Evolutionary conservation across 2,888 invertebrate genomes (phyloP).

Genomic region (Drosophila nigricruria): DNA sequence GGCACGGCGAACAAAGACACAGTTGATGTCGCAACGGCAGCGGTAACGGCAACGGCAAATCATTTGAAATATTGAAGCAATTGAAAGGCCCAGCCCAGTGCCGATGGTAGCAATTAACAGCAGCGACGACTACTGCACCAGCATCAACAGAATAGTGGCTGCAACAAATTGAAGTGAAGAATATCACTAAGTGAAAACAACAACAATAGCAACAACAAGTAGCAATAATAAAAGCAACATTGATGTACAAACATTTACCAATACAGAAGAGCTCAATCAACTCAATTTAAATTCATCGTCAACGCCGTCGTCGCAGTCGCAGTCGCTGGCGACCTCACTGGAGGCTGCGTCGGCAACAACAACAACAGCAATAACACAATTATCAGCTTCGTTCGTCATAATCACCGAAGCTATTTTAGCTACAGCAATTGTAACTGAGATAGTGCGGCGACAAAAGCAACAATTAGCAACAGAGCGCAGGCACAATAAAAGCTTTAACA

Average conservation of each 20-base stretch:
- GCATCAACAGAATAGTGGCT: conserved; percentile 35
- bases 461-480: conserved; percentile 29
- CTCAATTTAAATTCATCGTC: conserved; percentile 78
- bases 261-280: conserved; percentile 80
- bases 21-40: conserved; percentile 59
- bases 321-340: conserved; percentile 56
- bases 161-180: conserved; percentile 70
- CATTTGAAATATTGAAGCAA: conserved; percentile 73
- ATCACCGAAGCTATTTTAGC: conserved; percentile 30
- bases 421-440: conserved; percentile 50
- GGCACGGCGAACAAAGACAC: conserved; percentile 43
- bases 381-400: conserved; percentile 6
- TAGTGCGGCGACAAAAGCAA: conserved; percentile 48
- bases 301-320: conserved; percentile 34
- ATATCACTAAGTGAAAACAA: conserved; percentile 56
- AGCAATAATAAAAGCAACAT: conserved; percentile 44
- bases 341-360: conserved; percentile 44
- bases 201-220: conserved; percentile 23
- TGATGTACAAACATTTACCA: conserved; percentile 78
- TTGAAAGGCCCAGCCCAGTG: conserved; percentile 59
- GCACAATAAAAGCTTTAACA: conserved; percentile 39
- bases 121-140: conserved; percentile 33
- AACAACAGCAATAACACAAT: conserved; percentile 14
- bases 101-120: conserved; percentile 67
- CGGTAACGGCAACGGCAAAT: conserved; percentile 61